phyloP scores from a whole-genome alignment of 2,113 vertebrate genomes.

The Sphaerodactylus townsendi region DNA sequence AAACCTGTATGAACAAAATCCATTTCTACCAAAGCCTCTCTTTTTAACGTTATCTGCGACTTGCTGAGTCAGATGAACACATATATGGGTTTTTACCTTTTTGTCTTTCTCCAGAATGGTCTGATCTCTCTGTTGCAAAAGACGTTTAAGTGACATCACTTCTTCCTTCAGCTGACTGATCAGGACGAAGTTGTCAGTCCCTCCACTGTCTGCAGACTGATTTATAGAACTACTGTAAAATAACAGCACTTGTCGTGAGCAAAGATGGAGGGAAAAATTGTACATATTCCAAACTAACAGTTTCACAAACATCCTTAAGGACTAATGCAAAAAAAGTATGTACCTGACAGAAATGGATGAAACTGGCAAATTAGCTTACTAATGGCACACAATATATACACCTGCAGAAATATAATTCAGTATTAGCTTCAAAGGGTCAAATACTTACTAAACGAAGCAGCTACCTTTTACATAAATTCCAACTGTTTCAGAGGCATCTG shows the following conservation, averaged over 20 bases:
- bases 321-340: slow-evolving; percentile 79
- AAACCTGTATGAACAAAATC: neutral
- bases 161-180: slow-evolving; percentile 99
- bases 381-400: slow-evolving; percentile 81
- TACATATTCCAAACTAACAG: slow-evolving; percentile 57
- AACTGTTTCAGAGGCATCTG: slow-evolving; percentile 64
- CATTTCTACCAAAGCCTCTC: neutral
- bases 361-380: slow-evolving; percentile 81
- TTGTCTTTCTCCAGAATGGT: slow-evolving; percentile 97
- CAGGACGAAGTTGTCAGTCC: slow-evolving; percentile 98
- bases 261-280: slow-evolving; percentile 20
- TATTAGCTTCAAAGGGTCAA: slow-evolving; percentile 76
- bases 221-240: slow-evolving; percentile 93
- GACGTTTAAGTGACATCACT: slow-evolving; percentile 96
- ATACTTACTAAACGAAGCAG: slow-evolving; percentile 71
- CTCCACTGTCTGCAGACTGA: slow-evolving; percentile 97
- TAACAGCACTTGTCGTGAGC: slow-evolving; percentile 54
- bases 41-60: neutral
- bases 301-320: slow-evolving; percentile 77
- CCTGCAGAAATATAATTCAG: slow-evolving; percentile 81
- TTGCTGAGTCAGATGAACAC: neutral
- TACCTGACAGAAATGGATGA: slow-evolving; percentile 80
- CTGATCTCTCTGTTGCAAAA: slow-evolving; percentile 96
- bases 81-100: slow-evolving; percentile 81
- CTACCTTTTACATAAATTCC: slow-evolving; percentile 68